These are phyloP conservation scores for Lottia scabra DNA, from an alignment of 2,888 invertebrate genomes.

Conservation along the genomic window DNA sequence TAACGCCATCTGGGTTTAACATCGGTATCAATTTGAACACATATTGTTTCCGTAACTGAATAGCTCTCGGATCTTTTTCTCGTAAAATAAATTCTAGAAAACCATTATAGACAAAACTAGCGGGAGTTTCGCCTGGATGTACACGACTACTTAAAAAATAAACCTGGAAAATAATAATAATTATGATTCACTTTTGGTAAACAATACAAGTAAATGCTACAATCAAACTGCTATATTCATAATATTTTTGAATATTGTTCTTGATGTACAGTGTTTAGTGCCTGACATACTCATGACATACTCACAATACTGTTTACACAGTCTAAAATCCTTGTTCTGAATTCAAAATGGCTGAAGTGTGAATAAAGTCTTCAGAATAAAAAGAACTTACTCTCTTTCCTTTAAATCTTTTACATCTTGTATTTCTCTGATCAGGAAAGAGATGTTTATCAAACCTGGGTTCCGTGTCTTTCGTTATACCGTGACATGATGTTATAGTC, in stretches of 20 bases:
- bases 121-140: slow-evolving; percentile 93
- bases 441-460: slow-evolving; percentile 74
- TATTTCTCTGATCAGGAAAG: slow-evolving; percentile 77
- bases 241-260: not conserved
- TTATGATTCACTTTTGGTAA: too few species aligned
- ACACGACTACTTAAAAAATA: slow-evolving; percentile 89
- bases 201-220: not conserved
- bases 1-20: slow-evolving; percentile 92
- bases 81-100: slow-evolving; percentile 82
- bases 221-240: not conserved
- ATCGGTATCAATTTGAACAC: slow-evolving; percentile 93
- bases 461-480: slow-evolving; percentile 79
- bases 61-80: slow-evolving; percentile 81
- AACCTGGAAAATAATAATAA: slow-evolving; percentile 72
- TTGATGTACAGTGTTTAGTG: not conserved
- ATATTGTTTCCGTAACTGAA: slow-evolving; percentile 76
- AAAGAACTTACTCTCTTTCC: slow-evolving; percentile 63
- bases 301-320: too few species aligned
- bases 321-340: too few species aligned
- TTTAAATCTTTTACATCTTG: slow-evolving; percentile 80
- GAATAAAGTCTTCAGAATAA: too few species aligned
- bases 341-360: too few species aligned
- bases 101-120: slow-evolving; percentile 90
- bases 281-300: too few species aligned
- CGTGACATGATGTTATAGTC: slow-evolving; percentile 85